A percentile compares a stretch with the other conserved stretches of the same genome.
These are phyloP conservation scores for Hypocryptadius cinnamomeus DNA, from an alignment of 2,113 vertebrate genomes.

Conservation along the genomic window DNA sequence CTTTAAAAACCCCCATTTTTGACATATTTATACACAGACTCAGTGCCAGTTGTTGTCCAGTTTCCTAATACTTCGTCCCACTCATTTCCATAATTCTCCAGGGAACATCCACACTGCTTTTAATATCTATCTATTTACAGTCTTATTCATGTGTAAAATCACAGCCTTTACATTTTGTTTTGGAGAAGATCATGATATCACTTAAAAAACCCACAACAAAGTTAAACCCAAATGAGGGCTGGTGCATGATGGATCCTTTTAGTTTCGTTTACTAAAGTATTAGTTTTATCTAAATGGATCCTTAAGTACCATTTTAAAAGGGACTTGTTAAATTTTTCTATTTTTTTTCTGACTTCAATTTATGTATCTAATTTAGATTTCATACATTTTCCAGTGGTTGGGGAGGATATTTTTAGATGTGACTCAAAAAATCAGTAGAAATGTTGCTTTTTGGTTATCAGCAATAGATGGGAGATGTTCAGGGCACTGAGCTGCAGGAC, in stretches of 20 bases:
- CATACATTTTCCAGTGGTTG: background rate
- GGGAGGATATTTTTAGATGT: background rate
- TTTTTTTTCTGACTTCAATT: background rate
- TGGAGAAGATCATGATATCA: background rate
- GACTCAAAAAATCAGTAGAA: background rate
- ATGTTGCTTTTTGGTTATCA: background rate
- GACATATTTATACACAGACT: fast-evolving
- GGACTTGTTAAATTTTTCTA: background rate
- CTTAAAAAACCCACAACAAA: background rate
- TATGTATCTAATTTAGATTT: background rate
- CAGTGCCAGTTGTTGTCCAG: no score
- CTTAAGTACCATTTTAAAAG: background rate
- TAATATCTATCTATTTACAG: background rate
- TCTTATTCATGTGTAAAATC: background rate
- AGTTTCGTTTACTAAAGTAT: background rate
- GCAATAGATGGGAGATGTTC: background rate
- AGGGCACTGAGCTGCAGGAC: background rate
- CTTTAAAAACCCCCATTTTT: background rate
- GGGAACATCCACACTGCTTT: background rate
- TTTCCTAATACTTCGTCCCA: background rate
- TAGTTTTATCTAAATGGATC: background rate
- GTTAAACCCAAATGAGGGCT: background rate
- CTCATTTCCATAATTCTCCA: background rate
- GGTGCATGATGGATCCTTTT: background rate
- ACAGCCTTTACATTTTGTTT: background rate